phyloP scores from a whole-genome alignment of 2,888 invertebrate genomes.

The Acanthosepion esculentum region DNA sequence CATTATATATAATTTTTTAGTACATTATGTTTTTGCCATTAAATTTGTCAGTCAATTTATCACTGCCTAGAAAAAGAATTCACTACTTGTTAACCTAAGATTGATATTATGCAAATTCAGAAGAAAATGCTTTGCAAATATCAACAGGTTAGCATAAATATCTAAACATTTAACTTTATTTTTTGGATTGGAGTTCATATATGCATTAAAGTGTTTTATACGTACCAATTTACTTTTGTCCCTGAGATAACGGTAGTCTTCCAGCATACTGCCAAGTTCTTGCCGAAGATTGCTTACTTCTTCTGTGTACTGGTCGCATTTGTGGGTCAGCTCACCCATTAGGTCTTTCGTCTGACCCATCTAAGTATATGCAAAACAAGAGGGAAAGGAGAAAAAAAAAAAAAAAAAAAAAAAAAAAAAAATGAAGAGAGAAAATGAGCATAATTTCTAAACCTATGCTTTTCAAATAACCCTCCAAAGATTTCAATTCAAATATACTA shows the following conservation, averaged over 20 bases:
- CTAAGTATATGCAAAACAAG: not conserved
- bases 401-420: not conserved
- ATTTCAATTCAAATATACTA: too few species aligned
- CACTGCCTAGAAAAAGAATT: too few species aligned
- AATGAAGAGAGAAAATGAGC: not conserved
- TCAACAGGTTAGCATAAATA: not conserved
- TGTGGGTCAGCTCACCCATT: conserved; percentile 81
- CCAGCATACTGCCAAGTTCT: conserved; percentile 80
- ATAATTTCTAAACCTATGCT: not conserved
- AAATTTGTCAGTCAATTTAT: too few species aligned
- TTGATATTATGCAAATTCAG: too few species aligned
- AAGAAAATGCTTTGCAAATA: too few species aligned
- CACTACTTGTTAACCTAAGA: too few species aligned
- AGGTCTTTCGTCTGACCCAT: conserved; percentile 80
- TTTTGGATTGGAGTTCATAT: not conserved
- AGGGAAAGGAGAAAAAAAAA: not conserved
- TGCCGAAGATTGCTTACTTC: conserved; percentile 72
- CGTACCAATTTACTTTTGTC: conserved; percentile 79
- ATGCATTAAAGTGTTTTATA: conserved; percentile 41
- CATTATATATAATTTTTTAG: too few species aligned
- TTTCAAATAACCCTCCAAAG: not conserved
- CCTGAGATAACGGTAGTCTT: conserved; percentile 79
- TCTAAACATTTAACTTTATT: not conserved
- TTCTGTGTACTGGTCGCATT: conserved; percentile 80
- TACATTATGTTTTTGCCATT: too few species aligned